Percentiles rank a stretch among this genome's conserved stretches.
phyloP scores from a whole-genome alignment of 2,797 vertebrate genomes.

The Sebastes baramenuke region DNA sequence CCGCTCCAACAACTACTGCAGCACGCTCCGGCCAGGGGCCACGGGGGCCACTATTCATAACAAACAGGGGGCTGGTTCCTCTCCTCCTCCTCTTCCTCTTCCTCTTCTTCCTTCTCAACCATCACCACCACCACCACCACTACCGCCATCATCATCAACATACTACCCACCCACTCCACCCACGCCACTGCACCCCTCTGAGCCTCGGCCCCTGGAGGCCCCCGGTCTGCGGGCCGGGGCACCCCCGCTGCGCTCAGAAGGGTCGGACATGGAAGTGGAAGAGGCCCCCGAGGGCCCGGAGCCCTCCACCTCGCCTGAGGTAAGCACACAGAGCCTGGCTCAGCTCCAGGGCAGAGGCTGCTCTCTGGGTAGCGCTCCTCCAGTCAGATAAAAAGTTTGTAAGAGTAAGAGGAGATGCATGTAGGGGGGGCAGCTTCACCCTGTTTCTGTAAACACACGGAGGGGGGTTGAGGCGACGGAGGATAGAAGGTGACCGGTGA shows the following conservation, averaged over 20 bases:
- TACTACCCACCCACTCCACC: conserved; percentile 70
- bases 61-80: conserved; percentile 81
- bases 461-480: conserved; percentile 46
- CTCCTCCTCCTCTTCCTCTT: conserved; percentile 72
- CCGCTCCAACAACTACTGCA: conserved; percentile 83
- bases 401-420: conserved; percentile 28
- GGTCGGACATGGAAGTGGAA: conserved; percentile 73
- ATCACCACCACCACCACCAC: conserved; percentile 17
- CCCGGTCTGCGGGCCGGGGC: conserved; percentile 81
- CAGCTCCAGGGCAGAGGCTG: conserved; percentile 55
- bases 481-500: conserved; percentile 18
- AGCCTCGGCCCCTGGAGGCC: conserved; percentile 80
- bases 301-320: conserved; percentile 80
- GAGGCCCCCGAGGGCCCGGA: conserved; percentile 67
- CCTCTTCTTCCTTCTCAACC: conserved; percentile 67
- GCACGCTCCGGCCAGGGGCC: conserved; percentile 82
- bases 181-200: conserved; percentile 78
- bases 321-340: conserved; percentile 78
- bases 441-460: conserved; percentile 34
- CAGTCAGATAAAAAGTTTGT: conserved; percentile 38
- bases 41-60: conserved; percentile 82
- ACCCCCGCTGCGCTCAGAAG: conserved; percentile 64
- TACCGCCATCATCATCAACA: conserved; percentile 54
- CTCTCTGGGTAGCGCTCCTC: conserved; percentile 52
- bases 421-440: conserved; percentile 54